Evolutionary conservation across 2,113 vertebrate genomes (phyloP), one percentile per base, ranked within the genome.

Genomic region (Himantopus leucocephalus): DNA sequence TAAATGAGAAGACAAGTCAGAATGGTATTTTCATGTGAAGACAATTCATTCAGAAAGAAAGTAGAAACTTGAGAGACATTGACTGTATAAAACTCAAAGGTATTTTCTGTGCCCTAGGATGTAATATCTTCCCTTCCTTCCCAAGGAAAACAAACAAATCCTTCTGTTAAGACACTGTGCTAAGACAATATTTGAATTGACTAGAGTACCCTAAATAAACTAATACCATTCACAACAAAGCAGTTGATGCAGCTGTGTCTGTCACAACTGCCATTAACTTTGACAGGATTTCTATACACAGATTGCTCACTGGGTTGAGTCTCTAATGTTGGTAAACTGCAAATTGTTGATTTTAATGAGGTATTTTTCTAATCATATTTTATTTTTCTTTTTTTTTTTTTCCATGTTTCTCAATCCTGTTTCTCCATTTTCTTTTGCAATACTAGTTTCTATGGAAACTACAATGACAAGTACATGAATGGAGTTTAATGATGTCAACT

Each of bases 391-490:
- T 47, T 43, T 67, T 35, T 12, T 67, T 35, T 12, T 7, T 1
- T 5, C 32, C 6, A 24, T 47, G 15, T 27, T 50, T 93, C 18
- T 92, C 52, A 71, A 56, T 67, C 11, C 9, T 30, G 7, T 77
- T 90, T 75, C 72, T 91, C 68, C 47, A 68, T 92, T 92, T 77
- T 67, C 27, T 75, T 92, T 91, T 86, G 15, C 63, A 86, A 70
- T 80, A 29, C 29, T 55, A 53, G 96, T 97, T 96, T 92, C 96
- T 89, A 96, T 96, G 91, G 97, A 96, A 96, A 97, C 95, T 56
- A 23, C 35, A 77, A 78, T 81, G 91, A 84, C 85, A 89, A 84
- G 68, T 34, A 67, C 88, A 84, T 72, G 82, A 92, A 91, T 48
- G 27, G 67, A 72, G 59, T 86, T 89, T 94, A 95, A 71, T 64